Percentiles rank a stretch among this genome's conserved stretches.
phyloP scores from a whole-genome alignment of 1,140 invertebrate genomes.

The Plutomurus gul region DNA sequence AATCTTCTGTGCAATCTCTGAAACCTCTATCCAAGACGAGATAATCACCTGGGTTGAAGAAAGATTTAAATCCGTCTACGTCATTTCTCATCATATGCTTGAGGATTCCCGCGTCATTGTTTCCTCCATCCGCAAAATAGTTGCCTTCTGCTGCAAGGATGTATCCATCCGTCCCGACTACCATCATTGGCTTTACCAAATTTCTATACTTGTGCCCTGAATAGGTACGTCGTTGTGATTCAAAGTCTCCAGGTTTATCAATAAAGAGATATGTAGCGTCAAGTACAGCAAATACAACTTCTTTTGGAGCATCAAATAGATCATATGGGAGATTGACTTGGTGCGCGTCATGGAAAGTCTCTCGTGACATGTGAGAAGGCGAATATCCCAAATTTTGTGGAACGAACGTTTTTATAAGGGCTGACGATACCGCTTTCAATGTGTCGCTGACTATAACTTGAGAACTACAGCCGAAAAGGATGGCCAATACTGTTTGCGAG shows the following conservation, averaged over 20 bases:
- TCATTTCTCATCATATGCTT: constrained; percentile 25
- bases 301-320: background rate
- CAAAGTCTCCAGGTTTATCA: constrained; percentile 39
- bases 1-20: background rate
- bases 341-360: background rate
- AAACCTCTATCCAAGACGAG: constrained; percentile 22
- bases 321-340: background rate
- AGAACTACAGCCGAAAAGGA: background rate
- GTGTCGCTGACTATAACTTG: background rate
- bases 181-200: constrained; percentile 41
- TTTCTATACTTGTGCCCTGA: constrained; percentile 42
- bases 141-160: constrained; percentile 43
- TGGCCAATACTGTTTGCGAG: background rate
- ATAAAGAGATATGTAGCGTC: constrained; percentile 45
- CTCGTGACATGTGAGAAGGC: background rate
- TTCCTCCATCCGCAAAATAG: constrained; percentile 41
- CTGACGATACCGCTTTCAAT: background rate
- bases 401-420: background rate
- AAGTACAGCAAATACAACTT: background rate
- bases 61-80: constrained; percentile 4
- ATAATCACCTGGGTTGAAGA: constrained; percentile 32
- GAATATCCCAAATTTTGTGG: background rate
- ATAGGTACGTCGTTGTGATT: constrained; percentile 4
- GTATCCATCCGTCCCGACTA: constrained; percentile 48
- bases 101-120: constrained; percentile 46